Conservation (phyloP, 1,140 invertebrate species). For the Leptopilina boulardi region DNA sequence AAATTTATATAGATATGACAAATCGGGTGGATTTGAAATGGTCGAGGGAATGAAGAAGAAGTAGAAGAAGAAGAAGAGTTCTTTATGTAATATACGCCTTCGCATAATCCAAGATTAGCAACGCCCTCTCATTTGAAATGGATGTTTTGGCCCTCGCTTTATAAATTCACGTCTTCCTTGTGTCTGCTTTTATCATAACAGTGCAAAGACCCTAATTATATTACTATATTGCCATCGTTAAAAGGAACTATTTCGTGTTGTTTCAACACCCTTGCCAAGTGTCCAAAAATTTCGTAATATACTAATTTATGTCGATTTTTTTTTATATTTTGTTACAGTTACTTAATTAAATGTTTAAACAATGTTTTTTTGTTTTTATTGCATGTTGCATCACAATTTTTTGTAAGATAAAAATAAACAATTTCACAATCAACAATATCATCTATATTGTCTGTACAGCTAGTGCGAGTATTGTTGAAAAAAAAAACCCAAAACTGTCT, state of each 20-base stretch:
- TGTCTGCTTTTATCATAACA: conserved; percentile 52
- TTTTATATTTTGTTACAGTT: neutral
- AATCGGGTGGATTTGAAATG: conserved; percentile 44
- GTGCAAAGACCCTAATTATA: conserved; percentile 59
- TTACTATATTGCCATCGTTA: neutral
- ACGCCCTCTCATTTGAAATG: conserved; percentile 51
- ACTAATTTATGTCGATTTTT: neutral
- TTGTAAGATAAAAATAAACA: neutral
- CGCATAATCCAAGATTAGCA: conserved; percentile 65
- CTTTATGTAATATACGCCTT: conserved; percentile 65
- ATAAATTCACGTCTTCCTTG: conserved; percentile 54
- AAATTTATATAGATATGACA: conserved; percentile 54
- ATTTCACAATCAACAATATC: too few species aligned
- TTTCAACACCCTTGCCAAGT: neutral
- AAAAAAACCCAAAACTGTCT: too few species aligned
- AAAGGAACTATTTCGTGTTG: neutral
- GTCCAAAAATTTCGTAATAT: neutral
- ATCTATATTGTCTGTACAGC: too few species aligned
- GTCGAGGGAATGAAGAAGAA: too few species aligned
- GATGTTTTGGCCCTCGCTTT: conserved; percentile 56
- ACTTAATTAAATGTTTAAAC: neutral
- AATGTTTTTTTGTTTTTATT: neutral
- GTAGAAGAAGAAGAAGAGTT: conserved; percentile 65
- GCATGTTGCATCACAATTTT: neutral
- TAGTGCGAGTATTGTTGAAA: too few species aligned